A percentile compares a stretch with the other conserved stretches of the same genome.
Evolutionary conservation across 2,888 invertebrate genomes (phyloP).

Genomic region (Lasioglossum morio): DNA sequence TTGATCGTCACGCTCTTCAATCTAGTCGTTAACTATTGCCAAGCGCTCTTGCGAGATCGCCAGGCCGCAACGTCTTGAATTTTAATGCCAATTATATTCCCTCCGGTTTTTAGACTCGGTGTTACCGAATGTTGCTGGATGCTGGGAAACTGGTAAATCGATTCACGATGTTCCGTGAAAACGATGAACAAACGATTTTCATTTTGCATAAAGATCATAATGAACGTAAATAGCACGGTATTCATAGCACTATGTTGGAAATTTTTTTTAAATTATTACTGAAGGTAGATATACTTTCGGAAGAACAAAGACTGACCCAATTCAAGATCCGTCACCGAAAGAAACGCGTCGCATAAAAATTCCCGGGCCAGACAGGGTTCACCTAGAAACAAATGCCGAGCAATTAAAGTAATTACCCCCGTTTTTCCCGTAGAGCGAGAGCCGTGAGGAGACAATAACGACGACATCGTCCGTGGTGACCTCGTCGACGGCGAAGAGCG

Average conservation of each 20-base stretch:
- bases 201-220: neutral
- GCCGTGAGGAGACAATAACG: slow-evolving; percentile 82
- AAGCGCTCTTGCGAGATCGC: neutral
- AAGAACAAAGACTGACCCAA: neutral
- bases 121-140: neutral
- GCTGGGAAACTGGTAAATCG: neutral
- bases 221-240: neutral
- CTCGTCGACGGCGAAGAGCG: slow-evolving; percentile 74
- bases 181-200: neutral
- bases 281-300: neutral
- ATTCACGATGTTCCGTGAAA: neutral
- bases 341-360: neutral
- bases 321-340: neutral
- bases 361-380: neutral
- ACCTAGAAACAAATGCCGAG: neutral
- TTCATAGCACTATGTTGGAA: neutral
- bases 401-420: neutral
- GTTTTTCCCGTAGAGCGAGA: slow-evolving; percentile 77
- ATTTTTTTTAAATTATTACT: neutral
- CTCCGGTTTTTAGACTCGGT: neutral
- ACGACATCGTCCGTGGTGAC: slow-evolving; percentile 74
- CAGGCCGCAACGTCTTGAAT: neutral
- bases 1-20: slow-evolving; percentile 13
- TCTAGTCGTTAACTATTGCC: slow-evolving; percentile 21
- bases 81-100: neutral